phyloP scores from a whole-genome alignment of 1,140 invertebrate genomes.

The Anoplolepis gracilipes region DNA sequence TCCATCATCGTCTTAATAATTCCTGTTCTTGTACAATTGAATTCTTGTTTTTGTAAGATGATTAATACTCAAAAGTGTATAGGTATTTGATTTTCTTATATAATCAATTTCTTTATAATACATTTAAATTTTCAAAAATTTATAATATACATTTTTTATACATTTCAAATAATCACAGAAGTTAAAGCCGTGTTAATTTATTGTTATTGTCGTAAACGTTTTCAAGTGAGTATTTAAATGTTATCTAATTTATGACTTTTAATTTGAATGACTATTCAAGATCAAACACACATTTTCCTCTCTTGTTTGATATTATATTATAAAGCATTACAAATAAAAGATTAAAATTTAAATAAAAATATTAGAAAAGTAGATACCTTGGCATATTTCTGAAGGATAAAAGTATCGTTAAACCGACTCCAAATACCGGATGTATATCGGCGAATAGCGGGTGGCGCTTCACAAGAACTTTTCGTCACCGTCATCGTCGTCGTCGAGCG shows the following conservation, averaged over 20 bases:
- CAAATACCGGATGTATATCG: not conserved
- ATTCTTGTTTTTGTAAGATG: slow-evolving; percentile 1
- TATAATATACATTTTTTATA: not conserved
- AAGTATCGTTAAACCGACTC: not conserved
- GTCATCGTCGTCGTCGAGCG: slow-evolving; percentile 25
- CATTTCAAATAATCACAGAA: not conserved
- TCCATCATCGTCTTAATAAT: not conserved
- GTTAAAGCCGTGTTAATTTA: not conserved
- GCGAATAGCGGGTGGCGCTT: not conserved
- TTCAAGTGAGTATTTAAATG: not conserved
- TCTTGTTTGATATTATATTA: not conserved
- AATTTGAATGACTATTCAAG: not conserved
- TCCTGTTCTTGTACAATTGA: not conserved
- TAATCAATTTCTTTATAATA: not conserved
- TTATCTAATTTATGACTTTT: not conserved
- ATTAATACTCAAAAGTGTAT: not conserved
- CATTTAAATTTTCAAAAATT: slow-evolving; percentile 3
- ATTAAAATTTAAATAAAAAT: not conserved
- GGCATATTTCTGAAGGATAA: not conserved
- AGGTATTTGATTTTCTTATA: not conserved
- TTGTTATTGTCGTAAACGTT: not conserved
- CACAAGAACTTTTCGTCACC: slow-evolving; percentile 26
- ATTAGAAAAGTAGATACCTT: not conserved
- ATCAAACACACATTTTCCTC: not conserved
- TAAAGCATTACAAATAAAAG: not conserved